phyloP scores from a whole-genome alignment of 2,797 vertebrate species.

The Labeo calbasu region DNA sequence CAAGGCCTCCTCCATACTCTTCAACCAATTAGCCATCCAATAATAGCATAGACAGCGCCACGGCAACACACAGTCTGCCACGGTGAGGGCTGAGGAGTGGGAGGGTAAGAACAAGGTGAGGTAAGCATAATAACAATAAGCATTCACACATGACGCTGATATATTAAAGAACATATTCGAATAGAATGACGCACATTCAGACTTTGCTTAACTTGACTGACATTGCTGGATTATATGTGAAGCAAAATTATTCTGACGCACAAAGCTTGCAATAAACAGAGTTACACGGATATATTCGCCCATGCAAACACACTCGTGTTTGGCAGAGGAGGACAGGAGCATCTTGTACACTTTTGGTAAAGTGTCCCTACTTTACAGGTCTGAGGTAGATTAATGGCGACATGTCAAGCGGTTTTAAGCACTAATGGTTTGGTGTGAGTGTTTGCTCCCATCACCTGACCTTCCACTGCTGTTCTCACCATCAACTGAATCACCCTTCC shows the following conservation, averaged over 20 bases:
- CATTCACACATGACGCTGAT: not conserved
- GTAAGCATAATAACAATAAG: not conserved
- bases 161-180: not conserved
- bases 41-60: constrained; percentile 47
- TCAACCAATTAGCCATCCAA: constrained; percentile 51
- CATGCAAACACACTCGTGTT: not conserved
- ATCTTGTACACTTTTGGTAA: constrained; percentile 59
- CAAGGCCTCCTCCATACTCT: constrained; percentile 26
- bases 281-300: not conserved
- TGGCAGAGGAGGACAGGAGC: constrained; percentile 38
- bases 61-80: constrained; percentile 23
- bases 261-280: not conserved
- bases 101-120: constrained; percentile 18
- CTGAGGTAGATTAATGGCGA: constrained; percentile 74
- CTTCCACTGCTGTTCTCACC: constrained; percentile 50
- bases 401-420: constrained; percentile 71
- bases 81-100: not conserved
- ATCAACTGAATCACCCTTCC: constrained; percentile 8
- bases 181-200: not conserved
- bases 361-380: constrained; percentile 66
- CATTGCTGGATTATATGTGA: not conserved
- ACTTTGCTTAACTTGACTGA: not conserved
- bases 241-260: not conserved
- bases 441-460: constrained; percentile 64
- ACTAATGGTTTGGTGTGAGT: constrained; percentile 68